These are phyloP conservation scores for Tetrapedia diversipes DNA, from an alignment of 2,888 invertebrate species.

Conservation along the genomic window DNA sequence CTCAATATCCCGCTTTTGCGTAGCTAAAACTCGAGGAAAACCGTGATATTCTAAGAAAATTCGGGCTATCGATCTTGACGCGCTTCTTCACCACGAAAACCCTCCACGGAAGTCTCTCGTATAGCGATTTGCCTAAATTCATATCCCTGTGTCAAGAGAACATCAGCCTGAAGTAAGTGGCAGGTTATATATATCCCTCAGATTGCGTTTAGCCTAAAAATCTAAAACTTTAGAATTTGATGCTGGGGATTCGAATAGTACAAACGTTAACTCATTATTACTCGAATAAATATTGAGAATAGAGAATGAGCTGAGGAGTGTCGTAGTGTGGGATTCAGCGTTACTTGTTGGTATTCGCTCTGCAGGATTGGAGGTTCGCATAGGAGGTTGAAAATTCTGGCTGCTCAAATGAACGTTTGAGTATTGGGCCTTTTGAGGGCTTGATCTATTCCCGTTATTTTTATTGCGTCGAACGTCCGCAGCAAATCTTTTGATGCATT, in stretches of 20 bases:
- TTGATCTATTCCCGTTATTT: not conserved
- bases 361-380: not conserved
- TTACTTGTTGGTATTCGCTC: not conserved
- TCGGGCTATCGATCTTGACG: too few species aligned
- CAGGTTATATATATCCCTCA: too few species aligned
- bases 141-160: too few species aligned
- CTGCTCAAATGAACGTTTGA: conserved; percentile 8
- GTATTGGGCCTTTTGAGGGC: not conserved
- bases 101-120: too few species aligned
- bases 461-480: conserved; percentile 8
- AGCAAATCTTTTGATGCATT: conserved; percentile 22
- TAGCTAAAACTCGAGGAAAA: too few species aligned
- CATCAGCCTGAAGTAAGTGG: too few species aligned
- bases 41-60: too few species aligned
- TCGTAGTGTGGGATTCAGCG: not conserved
- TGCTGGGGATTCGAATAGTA: conserved; percentile 4
- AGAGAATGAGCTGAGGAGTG: not conserved
- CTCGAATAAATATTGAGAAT: not conserved
- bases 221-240: too few species aligned
- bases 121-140: too few species aligned
- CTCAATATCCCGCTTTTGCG: too few species aligned
- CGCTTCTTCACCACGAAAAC: too few species aligned
- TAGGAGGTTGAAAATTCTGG: not conserved
- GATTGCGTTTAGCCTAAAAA: too few species aligned
- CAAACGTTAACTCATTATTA: conserved; percentile 13